Evolutionary conservation across 2,797 vertebrate genomes (phyloP).

Genomic region (Poeciliopsis infans): DNA sequence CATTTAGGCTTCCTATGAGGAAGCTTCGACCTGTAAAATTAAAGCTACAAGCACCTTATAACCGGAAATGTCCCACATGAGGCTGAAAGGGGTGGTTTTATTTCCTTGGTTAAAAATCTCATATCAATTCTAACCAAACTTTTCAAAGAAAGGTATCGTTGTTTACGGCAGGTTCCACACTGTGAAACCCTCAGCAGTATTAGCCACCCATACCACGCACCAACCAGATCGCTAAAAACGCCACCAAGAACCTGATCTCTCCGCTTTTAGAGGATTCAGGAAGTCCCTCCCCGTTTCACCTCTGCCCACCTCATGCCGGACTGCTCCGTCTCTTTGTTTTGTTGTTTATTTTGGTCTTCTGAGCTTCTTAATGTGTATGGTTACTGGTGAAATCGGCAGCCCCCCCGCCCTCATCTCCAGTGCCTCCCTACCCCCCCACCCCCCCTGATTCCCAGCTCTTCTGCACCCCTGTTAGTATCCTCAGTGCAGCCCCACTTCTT

Average conservation of each 20-base stretch:
- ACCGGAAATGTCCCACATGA: constrained; percentile 72
- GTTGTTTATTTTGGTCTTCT: constrained; percentile 73
- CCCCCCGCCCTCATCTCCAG: constrained; percentile 17
- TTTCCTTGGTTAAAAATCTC: constrained; percentile 61
- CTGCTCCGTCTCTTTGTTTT: constrained; percentile 72
- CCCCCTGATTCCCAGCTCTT: constrained; percentile 63
- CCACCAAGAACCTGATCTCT: constrained; percentile 60
- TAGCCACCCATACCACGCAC: constrained; percentile 71
- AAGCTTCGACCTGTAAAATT: constrained; percentile 78
- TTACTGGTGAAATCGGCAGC: constrained; percentile 73
- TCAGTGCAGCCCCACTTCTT: constrained; percentile 64
- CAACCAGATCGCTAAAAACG: constrained; percentile 45
- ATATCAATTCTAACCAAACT: constrained; percentile 59
- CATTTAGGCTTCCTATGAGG: constrained; percentile 64
- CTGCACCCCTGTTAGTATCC: constrained; percentile 68
- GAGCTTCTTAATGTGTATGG: constrained; percentile 69
- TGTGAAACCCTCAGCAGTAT: constrained; percentile 74
- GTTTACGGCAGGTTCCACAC: constrained; percentile 52
- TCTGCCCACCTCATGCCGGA: constrained; percentile 70
- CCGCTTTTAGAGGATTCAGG: constrained; percentile 44
- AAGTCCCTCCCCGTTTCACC: constrained; percentile 63
- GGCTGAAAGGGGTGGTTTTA: constrained; percentile 65
- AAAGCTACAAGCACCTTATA: constrained; percentile 84
- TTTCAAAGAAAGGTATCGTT: constrained; percentile 78
- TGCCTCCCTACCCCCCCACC: background rate